Evolutionary conservation across 2,888 invertebrate genomes (phyloP).

Genomic region (Argyra leucocephala): DNA sequence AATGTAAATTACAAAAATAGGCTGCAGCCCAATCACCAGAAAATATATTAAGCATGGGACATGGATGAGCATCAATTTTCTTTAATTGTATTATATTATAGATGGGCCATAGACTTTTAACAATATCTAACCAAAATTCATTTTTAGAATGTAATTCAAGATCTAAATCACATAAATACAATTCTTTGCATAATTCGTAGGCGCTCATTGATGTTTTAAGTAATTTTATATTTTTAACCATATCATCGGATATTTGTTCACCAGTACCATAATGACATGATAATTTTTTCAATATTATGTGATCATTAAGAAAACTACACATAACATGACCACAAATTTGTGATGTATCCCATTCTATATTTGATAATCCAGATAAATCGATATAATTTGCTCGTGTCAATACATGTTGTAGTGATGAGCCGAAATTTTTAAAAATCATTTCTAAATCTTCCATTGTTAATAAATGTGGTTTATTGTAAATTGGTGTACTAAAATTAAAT

Average conservation of each 20-base stretch:
- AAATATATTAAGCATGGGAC: constrained; percentile 75
- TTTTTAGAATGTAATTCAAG: constrained; percentile 66
- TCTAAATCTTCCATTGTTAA: constrained; percentile 68
- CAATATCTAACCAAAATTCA: constrained; percentile 75
- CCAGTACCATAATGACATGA: constrained; percentile 67
- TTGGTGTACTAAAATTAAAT: constrained; percentile 68
- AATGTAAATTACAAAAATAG: constrained; percentile 78
- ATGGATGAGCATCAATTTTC: constrained; percentile 73
- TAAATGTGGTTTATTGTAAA: constrained; percentile 55
- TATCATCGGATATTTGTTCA: constrained; percentile 57
- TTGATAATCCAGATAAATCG: constrained; percentile 74
- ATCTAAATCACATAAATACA: constrained; percentile 75
- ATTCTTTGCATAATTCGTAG: constrained; percentile 65
- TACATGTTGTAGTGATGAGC: constrained; percentile 75
- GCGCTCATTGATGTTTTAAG: constrained; percentile 67
- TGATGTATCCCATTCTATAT: constrained; percentile 90
- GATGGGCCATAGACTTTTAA: constrained; percentile 67
- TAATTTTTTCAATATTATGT: constrained; percentile 50
- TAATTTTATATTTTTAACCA: constrained; percentile 54
- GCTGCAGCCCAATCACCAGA: constrained; percentile 76
- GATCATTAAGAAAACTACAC: constrained; percentile 67
- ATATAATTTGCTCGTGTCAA: constrained; percentile 71
- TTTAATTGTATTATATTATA: constrained; percentile 68
- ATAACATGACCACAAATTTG: constrained; percentile 76
- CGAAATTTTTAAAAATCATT: constrained; percentile 74